A percentile compares a stretch with the other conserved stretches of the same genome.
phyloP scores from a whole-genome alignment of 2,797 vertebrate species.

The Rhabdophis nuchalis region DNA sequence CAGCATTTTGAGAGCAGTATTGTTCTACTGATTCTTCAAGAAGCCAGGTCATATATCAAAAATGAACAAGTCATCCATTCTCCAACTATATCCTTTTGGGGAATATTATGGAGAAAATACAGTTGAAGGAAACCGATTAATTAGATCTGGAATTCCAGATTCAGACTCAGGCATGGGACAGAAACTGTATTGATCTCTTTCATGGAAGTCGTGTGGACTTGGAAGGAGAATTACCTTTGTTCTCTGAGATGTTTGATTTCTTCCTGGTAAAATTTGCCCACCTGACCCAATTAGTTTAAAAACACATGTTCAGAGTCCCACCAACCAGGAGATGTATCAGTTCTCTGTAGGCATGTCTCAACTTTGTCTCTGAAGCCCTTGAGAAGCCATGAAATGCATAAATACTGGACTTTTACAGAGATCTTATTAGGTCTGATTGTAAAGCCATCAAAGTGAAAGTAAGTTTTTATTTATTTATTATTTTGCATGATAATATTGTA shows the following conservation, averaged over 20 bases:
- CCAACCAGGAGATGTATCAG: neutral
- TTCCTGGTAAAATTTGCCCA: neutral
- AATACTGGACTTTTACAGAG: neutral
- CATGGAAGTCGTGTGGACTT: neutral
- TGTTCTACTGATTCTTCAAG: neutral
- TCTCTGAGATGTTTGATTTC: neutral
- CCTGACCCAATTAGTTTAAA: neutral
- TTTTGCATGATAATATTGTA: neutral
- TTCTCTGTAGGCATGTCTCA: neutral
- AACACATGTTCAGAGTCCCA: neutral
- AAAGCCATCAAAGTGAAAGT: neutral
- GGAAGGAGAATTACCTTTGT: neutral
- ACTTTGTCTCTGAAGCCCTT: neutral
- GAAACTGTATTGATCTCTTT: neutral
- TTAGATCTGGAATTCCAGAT: neutral
- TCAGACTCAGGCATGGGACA: neutral
- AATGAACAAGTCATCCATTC: neutral
- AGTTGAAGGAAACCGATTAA: neutral
- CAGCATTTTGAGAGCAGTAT: neutral
- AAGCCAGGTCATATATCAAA: neutral
- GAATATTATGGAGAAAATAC: neutral
- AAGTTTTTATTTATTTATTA: no score
- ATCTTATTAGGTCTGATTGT: neutral
- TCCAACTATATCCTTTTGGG: neutral
- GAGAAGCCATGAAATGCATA: neutral